These are phyloP conservation scores for Tachuris rubrigastra DNA, from an alignment of 2,113 vertebrate species.

Conservation along the genomic window DNA sequence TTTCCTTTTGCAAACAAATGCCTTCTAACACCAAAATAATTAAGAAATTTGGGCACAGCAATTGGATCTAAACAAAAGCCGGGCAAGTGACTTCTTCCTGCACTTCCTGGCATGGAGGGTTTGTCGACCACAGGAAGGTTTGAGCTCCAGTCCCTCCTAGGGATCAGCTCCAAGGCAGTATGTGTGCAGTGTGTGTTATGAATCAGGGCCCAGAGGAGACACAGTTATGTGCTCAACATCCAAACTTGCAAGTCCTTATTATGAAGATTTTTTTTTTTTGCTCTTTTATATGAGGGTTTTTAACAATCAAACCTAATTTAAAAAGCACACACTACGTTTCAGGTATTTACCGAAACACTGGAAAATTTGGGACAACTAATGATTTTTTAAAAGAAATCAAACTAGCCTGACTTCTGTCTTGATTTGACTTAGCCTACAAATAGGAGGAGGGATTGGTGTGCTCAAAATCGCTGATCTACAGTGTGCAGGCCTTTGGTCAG, in stretches of 20 bases:
- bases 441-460: not conserved
- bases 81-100: not conserved
- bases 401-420: not conserved
- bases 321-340: not conserved
- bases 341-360: not conserved
- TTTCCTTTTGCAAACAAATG: not conserved
- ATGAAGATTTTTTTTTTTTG: not conserved
- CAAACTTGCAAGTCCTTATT: not conserved
- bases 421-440: not conserved
- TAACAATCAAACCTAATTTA: not conserved
- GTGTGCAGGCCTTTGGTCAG: not conserved
- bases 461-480: not conserved
- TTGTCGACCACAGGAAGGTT: not conserved
- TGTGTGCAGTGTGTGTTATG: fast-evolving
- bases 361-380: not conserved
- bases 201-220: not conserved
- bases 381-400: not conserved
- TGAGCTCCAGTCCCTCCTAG: not conserved
- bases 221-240: not conserved
- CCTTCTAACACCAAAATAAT: not conserved
- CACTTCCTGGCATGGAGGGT: not conserved
- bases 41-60: not conserved
- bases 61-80: not conserved
- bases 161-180: not conserved
- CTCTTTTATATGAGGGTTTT: not conserved